Percentiles rank a stretch among this genome's conserved stretches.
These are phyloP conservation scores for Grapholita molesta DNA, from an alignment of 1,140 invertebrate genomes.

Conservation along the genomic window DNA sequence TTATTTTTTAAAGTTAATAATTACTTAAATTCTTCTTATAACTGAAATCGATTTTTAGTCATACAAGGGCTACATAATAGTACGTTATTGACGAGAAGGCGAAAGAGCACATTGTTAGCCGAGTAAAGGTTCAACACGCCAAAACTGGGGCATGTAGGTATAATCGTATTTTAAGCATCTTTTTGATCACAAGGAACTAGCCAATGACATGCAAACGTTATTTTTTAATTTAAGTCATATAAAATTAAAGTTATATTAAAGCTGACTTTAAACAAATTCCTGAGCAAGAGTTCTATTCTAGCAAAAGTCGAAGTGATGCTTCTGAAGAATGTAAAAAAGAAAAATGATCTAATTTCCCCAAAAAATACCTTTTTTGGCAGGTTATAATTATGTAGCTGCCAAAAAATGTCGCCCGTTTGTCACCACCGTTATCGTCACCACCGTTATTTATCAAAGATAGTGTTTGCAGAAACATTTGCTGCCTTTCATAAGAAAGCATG, in stretches of 20 bases:
- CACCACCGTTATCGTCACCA: background rate
- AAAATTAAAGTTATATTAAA: background rate
- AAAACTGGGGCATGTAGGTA: too few species aligned
- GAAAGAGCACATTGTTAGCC: too few species aligned
- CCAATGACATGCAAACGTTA: background rate
- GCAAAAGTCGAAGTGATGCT: too few species aligned
- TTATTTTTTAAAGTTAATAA: too few species aligned
- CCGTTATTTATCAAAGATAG: background rate
- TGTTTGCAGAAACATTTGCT: background rate
- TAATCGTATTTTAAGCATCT: too few species aligned
- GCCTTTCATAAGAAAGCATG: background rate
- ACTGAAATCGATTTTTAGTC: too few species aligned
- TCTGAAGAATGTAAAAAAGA: background rate
- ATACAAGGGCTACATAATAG: too few species aligned
- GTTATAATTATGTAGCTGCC: background rate
- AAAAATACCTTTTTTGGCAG: background rate
- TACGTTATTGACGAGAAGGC: too few species aligned
- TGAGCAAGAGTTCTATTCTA: background rate
- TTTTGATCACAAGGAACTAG: too few species aligned
- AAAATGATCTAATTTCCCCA: background rate
- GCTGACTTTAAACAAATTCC: background rate
- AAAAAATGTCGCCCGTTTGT: background rate
- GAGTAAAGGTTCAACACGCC: too few species aligned
- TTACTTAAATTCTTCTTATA: too few species aligned
- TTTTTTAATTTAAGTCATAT: background rate